A percentile compares a stretch with the other conserved stretches of the same genome.
Conservation (phyloP, 1,140 invertebrate species). For the Cyclargus thomasi region DNA sequence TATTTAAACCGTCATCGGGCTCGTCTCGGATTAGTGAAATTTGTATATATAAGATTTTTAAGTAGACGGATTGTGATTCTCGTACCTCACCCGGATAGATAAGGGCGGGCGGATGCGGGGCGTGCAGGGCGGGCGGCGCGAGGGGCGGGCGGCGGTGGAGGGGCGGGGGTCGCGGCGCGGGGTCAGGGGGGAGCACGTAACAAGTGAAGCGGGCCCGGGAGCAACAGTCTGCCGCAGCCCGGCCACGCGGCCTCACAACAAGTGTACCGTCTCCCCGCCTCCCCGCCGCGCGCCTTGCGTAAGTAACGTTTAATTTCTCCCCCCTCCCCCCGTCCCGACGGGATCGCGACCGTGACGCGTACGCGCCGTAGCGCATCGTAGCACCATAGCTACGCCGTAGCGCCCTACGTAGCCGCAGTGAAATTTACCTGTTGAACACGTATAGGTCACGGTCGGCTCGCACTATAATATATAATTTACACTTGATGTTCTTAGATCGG, state of each 20-base stretch:
- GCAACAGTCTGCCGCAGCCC: conserved; percentile 72
- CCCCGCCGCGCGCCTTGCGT: conserved; percentile 44
- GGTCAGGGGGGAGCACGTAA: conserved; percentile 64
- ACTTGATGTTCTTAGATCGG: not conserved
- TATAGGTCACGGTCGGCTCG: conserved; percentile 27
- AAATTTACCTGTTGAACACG: conserved; percentile 69
- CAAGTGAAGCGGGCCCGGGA: conserved; percentile 71
- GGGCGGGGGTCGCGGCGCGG: conserved; percentile 38
- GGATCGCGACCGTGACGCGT: conserved; percentile 18
- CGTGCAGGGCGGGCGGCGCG: not conserved
- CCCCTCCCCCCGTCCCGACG: conserved; percentile 30
- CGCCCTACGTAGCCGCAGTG: conserved; percentile 30
- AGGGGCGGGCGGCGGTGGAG: conserved; percentile 30
- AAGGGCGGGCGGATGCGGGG: conserved; percentile 40
- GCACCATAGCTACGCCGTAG: conserved; percentile 17
- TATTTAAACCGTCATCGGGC: not conserved
- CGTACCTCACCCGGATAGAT: conserved; percentile 18
- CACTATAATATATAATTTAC: conserved; percentile 1
- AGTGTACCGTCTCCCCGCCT: conserved; percentile 32
- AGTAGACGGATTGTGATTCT: not conserved
- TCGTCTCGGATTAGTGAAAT: not conserved
- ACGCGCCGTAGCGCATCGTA: conserved; percentile 8
- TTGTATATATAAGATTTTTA: not conserved
- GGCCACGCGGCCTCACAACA: conserved; percentile 60
- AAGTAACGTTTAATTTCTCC: conserved; percentile 56